Conservation (phyloP, 2,797 vertebrate genomes). For the Zenarchopterus dispar region DNA sequence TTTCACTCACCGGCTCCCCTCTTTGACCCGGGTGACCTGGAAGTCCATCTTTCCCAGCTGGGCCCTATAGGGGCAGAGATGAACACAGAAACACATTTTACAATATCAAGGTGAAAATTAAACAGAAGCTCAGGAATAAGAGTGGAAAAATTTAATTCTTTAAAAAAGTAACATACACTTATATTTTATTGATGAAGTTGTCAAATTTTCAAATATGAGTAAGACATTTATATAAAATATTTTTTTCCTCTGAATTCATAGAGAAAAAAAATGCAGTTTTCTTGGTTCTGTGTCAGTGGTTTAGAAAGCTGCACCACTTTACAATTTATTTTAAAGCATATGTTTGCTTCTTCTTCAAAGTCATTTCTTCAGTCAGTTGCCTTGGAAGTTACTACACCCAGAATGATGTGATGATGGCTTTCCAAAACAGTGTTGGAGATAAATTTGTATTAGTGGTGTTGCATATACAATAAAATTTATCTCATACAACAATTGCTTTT, state of each 20-base stretch:
- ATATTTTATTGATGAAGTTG: not conserved
- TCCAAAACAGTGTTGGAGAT: too few relatives aligned
- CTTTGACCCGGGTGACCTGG: constrained; percentile 97
- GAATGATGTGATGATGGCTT: too few relatives aligned
- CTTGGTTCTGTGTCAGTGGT: not conserved
- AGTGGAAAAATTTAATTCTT: too few relatives aligned
- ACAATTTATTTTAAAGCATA: too few relatives aligned
- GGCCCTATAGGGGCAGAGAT: constrained; percentile 67
- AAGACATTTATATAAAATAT: not conserved
- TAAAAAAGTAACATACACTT: too few relatives aligned
- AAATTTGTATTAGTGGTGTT: too few relatives aligned
- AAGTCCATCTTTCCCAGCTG: constrained; percentile 89
- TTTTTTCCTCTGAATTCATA: too few relatives aligned
- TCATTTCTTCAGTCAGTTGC: too few relatives aligned
- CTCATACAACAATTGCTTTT: too few relatives aligned
- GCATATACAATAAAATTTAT: too few relatives aligned
- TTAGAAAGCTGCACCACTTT: not conserved
- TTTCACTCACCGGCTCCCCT: constrained; percentile 92
- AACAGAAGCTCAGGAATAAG: not conserved
- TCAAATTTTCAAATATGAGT: not conserved
- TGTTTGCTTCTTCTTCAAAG: too few relatives aligned
- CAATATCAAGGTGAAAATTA: not conserved
- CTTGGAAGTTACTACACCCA: too few relatives aligned
- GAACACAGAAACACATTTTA: constrained; percentile 2
- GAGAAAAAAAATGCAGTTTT: not conserved